Conservation (phyloP, 2,888 invertebrate genomes). For the Sphaerophoria rueppellii region DNA sequence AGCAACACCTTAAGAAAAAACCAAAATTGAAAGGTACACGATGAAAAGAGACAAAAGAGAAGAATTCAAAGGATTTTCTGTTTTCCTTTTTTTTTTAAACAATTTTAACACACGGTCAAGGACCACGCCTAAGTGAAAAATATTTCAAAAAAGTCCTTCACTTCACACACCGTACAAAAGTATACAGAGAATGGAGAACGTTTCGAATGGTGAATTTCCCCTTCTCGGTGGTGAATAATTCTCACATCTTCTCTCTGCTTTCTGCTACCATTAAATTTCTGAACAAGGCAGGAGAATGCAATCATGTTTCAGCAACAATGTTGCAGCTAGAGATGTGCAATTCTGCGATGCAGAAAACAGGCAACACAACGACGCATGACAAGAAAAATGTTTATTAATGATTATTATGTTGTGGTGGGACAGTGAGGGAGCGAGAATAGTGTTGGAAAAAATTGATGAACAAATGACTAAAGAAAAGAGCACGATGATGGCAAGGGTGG, state of each 20-base stretch:
- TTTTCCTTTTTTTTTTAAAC: conserved; percentile 3
- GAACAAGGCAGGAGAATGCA: conserved; percentile 18
- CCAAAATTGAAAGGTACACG: neutral
- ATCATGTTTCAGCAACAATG: conserved; percentile 45
- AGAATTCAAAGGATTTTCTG: neutral
- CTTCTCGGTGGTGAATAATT: conserved; percentile 18
- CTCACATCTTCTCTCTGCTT: too few species aligned
- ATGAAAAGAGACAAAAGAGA: neutral
- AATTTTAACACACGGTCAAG: conserved; percentile 68
- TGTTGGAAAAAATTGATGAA: neutral
- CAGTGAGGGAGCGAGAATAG: neutral
- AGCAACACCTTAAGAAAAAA: conserved; percentile 7
- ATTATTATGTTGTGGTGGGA: conserved; percentile 25
- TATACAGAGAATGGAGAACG: neutral
- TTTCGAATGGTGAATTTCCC: conserved; percentile 13
- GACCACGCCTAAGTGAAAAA: conserved; percentile 73
- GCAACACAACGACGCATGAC: conserved; percentile 51
- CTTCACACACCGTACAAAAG: neutral
- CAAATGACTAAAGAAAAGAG: conserved; percentile 25
- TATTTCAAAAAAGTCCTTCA: conserved; percentile 68
- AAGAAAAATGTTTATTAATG: conserved; percentile 15
- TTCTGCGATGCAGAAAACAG: neutral
- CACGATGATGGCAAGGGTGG: conserved; percentile 22
- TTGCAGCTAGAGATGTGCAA: conserved; percentile 58
- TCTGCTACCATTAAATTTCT: conserved; percentile 43